Evolutionary conservation across 2,113 vertebrate species (phyloP), one percentile per base, ranked within the genome.

Genomic region (Paradisaea rubra): DNA sequence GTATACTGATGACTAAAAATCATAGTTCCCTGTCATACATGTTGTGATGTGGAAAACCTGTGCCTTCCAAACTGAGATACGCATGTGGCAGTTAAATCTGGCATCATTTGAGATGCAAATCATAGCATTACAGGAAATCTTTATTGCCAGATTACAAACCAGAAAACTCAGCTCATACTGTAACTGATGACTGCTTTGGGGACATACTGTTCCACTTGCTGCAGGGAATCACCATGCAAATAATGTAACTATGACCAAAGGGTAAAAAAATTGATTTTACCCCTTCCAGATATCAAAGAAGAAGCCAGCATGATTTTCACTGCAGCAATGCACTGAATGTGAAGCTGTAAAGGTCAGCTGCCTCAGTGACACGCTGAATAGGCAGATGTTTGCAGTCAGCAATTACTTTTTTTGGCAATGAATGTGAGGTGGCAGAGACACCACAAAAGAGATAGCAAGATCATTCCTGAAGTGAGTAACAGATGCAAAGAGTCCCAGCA

Each of bases 221-320:
- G 31, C 85, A 91, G 31, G 53, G 31, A 81, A 87, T 76, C 53
- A 72, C 53, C 39, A 21, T 42, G 30, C 11, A 87, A 91, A 50
- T 84, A 81, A 31, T 24, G 3, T 49, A 91, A 69, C 41, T 78
- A 8, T 44, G 10, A 42, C 44, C 37, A 78, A 53, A 84, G 73
- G 37, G 37, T 25, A 87, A 78, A 64, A 41, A 20, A 84, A 83
- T 81, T 81, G 5, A 91, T 92, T 93, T 94, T 91, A 72, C 15
- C n/a, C 37, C 77, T 89, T 92, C 44, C 50, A 92, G 39, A 53
- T 89, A 94, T 69, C 69, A 89, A 69, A 93, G 65, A 69, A 93
- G 65, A 45, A 87, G 42, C 10, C 61, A 76, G 41, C 37, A 61
- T 54, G 81, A 91, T 79, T 35, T 39, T 89, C 16, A 22, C 18